Base-by-base conservation (phyloP, 2,797 vertebrate species). In the Scolopax bukidnonensis region DNA sequence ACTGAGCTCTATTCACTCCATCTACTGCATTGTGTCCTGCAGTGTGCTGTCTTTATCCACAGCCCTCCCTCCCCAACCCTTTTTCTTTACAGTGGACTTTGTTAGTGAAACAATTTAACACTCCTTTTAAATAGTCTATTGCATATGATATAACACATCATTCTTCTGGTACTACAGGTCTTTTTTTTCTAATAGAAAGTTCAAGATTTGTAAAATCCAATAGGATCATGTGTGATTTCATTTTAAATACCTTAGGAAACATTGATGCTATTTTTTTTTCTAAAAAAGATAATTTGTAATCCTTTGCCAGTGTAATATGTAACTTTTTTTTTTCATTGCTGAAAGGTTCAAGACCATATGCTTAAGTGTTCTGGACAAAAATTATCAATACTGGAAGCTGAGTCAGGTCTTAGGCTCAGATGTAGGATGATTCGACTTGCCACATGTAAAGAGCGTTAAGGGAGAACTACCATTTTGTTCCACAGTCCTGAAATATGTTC, bases 391-490 rank as follows among this genome's bases (percentile, higher is more conserved):
- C 17, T 87, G 57, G 65, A 89, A 79, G 76, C 0, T 63, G 64
- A 83, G 82, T 20, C 47, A 90, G 82, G 78, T 84, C 60, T 82
- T 57, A 60, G 67, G 45, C 83, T 91, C 56, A 60, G 30, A 45
- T 38, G 53, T 30, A 13, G 81, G 65, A 51, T 45, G 41, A 94
- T 94, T 94, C 21, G 57, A 95, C 64, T 80, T 84, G 38, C 78
- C 75, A 60, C 69, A n/a, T 16, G 53, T 83, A 54, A 87, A 76
- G 48, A 83, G 53, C 1, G 0, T 47, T 47, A 38, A 88, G 30
- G 75, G n/a, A 74, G 57, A 87, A 3, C 71, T 90, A 68, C 75
- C 73, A 85, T 95, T 97, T 95, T 95, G 81, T 78, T 87, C 75
- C n/a, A 3, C 21, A 43, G 3, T 25, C 57, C 25, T 78, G 57